A percentile compares a stretch with the other conserved stretches of the same genome.
These are phyloP conservation scores for Xestia xanthographa DNA, from an alignment of 2,888 invertebrate species.

Conservation along the genomic window DNA sequence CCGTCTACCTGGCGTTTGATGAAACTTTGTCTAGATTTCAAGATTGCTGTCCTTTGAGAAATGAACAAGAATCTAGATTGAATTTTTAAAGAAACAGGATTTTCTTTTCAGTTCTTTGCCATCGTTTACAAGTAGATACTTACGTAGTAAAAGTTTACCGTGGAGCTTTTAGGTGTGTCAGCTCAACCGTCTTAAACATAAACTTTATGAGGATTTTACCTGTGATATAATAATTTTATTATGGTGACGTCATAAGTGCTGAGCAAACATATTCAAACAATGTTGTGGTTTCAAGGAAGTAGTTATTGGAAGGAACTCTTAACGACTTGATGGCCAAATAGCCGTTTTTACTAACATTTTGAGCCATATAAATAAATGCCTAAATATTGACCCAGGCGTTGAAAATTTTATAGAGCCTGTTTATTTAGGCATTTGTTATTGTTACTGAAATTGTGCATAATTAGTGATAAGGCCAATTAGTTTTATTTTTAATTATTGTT, in stretches of 20 bases:
- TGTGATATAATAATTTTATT: background rate
- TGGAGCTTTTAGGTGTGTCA: background rate
- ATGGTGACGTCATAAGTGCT: background rate
- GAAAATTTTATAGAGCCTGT: background rate
- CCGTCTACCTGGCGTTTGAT: conserved; percentile 39
- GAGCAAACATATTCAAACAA: background rate
- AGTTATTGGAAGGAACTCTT: background rate
- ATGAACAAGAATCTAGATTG: conserved; percentile 18
- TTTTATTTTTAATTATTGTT: background rate
- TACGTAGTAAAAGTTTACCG: conserved; percentile 9
- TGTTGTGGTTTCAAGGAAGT: background rate
- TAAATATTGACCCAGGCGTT: background rate
- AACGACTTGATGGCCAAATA: background rate
- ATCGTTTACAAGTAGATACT: conserved; percentile 2
- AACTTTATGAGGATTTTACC: background rate
- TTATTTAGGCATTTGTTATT: background rate
- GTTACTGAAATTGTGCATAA: no score
- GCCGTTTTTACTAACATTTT: background rate
- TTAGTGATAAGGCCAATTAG: background rate
- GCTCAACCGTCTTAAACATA: background rate
- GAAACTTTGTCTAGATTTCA: conserved; percentile 42
- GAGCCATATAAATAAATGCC: background rate
- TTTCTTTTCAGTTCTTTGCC: background rate
- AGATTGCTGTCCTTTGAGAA: conserved; percentile 33
- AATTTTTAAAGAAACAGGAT: background rate